Evolutionary conservation across 2,113 vertebrate genomes (phyloP).

Genomic region (Gasterosteus nipponicus): DNA sequence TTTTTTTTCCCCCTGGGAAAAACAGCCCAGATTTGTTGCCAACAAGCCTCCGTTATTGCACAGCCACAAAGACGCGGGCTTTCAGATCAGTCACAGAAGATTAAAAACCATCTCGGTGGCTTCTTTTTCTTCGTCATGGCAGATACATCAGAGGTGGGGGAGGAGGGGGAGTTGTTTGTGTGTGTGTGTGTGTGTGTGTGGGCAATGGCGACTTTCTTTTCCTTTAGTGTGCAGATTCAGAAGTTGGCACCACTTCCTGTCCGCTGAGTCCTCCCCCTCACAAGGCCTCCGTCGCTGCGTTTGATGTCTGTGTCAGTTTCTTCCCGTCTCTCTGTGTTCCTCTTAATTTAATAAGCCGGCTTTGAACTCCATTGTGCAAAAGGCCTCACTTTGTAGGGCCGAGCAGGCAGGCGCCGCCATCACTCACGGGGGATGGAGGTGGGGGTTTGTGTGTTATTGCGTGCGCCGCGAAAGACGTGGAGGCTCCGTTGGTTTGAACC

Average conservation of each 20-base stretch:
- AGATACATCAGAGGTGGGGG: conserved; percentile 71
- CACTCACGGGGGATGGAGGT: conserved; percentile 21
- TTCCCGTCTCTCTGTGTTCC: conserved; percentile 72
- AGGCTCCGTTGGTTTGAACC: conserved; percentile 27
- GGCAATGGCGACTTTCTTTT: conserved; percentile 44
- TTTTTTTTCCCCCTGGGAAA: conserved; percentile 4
- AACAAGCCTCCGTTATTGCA: conserved; percentile 59
- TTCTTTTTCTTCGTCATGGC: conserved; percentile 63
- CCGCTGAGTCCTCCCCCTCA: conserved; percentile 63
- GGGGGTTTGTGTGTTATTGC: not conserved
- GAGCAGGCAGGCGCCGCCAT: conserved; percentile 51
- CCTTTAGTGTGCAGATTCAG: conserved; percentile 65
- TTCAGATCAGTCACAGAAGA: conserved; percentile 66
- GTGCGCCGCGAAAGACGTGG: not conserved
- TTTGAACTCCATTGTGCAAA: conserved; percentile 74
- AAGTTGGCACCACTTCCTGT: conserved; percentile 70
- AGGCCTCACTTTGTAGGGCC: conserved; percentile 60
- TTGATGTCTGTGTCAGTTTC: conserved; percentile 79
- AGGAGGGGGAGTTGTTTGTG: conserved; percentile 20
- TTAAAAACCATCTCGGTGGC: conserved; percentile 68
- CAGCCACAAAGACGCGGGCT: conserved; percentile 50
- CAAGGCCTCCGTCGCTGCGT: conserved; percentile 58
- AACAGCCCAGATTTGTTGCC: conserved; percentile 27
- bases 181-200: conserved; percentile 35
- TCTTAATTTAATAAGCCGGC: conserved; percentile 78